Base-by-base conservation (phyloP, 2,113 vertebrate species). In the Choloepus hoffmanni region DNA sequence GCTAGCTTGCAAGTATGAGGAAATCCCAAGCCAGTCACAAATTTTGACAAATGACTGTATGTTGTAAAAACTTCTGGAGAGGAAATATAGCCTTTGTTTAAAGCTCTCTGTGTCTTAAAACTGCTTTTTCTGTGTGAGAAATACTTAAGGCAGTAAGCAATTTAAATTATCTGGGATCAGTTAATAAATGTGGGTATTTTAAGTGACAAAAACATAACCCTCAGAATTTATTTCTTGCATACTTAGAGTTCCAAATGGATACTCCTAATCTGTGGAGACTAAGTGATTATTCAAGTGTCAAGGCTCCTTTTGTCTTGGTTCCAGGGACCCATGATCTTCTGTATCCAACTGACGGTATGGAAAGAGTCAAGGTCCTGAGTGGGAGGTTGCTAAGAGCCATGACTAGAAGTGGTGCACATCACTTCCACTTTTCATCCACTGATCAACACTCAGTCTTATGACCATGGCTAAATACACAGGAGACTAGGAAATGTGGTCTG, bases 291-390 rank as follows among this genome's bases (percentile, higher is more conserved):
- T 48, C 18, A 13, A 72, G 7, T 14, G 24, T 55, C 43, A 7
- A 30, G 21, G 8, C 13, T 53, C 13, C 30, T 11, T n/a, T 48
- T 12, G 23, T 62, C 3, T 9, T 16, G 5, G 19, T 6, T 36
- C 3, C 55, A 43, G 33, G 21, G 4, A 1, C 13, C 11, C 23
- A 6, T 5, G 12, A 12, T 43, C 9, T 3, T 50, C 12, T 48
- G 7, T 1, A 50, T 43, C 68, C 14, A 30, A 16, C 11, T 24
- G 26, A 24, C 3, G 15, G 21, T 19, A 60, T 53, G 7, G 9
- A 76, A 73, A 76, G n/a, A 11, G n/a, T 15, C 4, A 9, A 55
- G 30, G 30, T 63, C 1, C 5, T 4, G 5, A 55, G 7, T 15
- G 10, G 12, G 7, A 76, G 19, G 24, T 85, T 33, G 21, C 33